phyloP scores from a whole-genome alignment of 2,888 invertebrate genomes.

The Dermolepida albohirtum region DNA sequence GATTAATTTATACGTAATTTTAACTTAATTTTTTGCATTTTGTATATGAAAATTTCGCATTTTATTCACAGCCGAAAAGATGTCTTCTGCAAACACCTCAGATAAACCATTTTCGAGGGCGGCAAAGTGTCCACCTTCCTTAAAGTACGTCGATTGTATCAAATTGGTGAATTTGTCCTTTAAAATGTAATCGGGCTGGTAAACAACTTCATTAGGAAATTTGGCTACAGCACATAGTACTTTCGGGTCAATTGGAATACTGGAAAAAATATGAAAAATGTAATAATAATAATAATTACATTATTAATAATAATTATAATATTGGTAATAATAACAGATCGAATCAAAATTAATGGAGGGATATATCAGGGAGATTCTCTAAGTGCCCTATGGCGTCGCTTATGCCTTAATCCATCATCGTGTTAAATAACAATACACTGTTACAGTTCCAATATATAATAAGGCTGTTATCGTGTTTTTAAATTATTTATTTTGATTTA shows the following conservation, averaged over 20 bases:
- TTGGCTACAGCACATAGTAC: constrained; percentile 81
- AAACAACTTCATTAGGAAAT: constrained; percentile 77
- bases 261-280: background rate
- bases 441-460: no score
- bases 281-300: no score
- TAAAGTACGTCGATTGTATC: constrained; percentile 74
- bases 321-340: no score
- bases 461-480: no score
- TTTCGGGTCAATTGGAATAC: constrained; percentile 63
- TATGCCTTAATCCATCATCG: no score
- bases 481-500: no score
- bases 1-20: no score
- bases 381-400: no score
- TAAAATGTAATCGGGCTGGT: constrained; percentile 71
- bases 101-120: constrained; percentile 78
- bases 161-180: constrained; percentile 73
- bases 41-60: constrained; percentile 22
- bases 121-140: constrained; percentile 86
- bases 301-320: no score
- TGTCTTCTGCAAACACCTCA: constrained; percentile 74
- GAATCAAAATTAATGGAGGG: no score
- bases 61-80: constrained; percentile 71
- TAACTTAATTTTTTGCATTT: background rate
- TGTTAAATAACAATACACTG: no score
- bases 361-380: no score